Percentiles rank a stretch among this genome's conserved stretches.
These are phyloP conservation scores for Idaea biselata DNA, from an alignment of 2,888 invertebrate species.

Conservation along the genomic window DNA sequence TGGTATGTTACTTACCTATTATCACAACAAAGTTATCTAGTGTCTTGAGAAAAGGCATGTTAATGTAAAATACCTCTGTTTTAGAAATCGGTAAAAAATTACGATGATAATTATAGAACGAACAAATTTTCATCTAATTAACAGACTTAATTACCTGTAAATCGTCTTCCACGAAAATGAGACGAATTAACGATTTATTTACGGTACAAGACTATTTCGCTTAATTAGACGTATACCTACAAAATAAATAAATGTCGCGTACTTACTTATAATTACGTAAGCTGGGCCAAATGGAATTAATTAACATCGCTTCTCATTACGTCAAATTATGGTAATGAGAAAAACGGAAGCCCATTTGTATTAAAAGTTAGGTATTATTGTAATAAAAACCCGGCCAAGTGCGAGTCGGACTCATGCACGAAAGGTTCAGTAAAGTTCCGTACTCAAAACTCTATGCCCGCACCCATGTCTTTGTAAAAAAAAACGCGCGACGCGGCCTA, in stretches of 20 bases:
- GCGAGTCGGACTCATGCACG: too few species aligned
- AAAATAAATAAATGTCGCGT: background rate
- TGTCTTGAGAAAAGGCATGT: too few species aligned
- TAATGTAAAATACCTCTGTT: too few species aligned
- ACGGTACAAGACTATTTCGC: background rate
- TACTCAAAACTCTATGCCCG: too few species aligned
- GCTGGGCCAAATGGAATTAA: slow-evolving; percentile 1
- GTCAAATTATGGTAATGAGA: slow-evolving; percentile 18
- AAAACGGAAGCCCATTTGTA: slow-evolving; percentile 6
- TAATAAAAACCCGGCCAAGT: background rate
- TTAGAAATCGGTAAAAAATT: too few species aligned
- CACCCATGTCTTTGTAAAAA: too few species aligned
- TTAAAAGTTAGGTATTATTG: background rate
- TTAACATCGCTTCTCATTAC: slow-evolving; percentile 11
- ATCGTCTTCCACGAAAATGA: background rate
- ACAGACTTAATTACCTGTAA: background rate
- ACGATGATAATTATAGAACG: too few species aligned
- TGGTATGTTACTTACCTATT: too few species aligned
- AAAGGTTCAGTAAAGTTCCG: too few species aligned
- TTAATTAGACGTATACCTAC: background rate
- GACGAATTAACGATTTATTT: background rate
- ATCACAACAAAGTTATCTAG: too few species aligned
- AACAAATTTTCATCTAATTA: background rate
- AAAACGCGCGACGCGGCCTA: too few species aligned
- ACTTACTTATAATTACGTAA: background rate